Evolutionary conservation across 2,113 vertebrate genomes (phyloP), one percentile per base, ranked within the genome.

Genomic region (Oncorhynchus tshawytscha): DNA sequence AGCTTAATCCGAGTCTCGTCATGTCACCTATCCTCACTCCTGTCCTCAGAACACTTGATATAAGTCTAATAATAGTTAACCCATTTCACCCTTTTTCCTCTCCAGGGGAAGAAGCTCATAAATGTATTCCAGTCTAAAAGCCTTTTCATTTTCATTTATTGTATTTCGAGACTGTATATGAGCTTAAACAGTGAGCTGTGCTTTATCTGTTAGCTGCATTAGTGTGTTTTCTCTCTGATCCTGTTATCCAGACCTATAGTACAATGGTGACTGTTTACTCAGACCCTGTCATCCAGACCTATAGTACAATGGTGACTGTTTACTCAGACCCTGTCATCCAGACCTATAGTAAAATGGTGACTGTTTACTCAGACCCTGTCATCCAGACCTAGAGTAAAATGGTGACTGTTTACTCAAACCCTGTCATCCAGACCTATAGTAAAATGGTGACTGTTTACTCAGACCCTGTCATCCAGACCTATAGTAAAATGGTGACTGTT

Each of bases 121-220:
- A 73, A 45, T 48, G 29, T 72, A 59, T 57, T 72, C 24, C 29
- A 72, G 34, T 31, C 27, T 66, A 20, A 20, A 70, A 29, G 49
- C 51, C 72, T 68, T 79, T 48, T 70, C 5, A 57, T 80, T 67
- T 64, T 70, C 3, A 57, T 80, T 67, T 64, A 16, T 24, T 13
- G 27, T 64, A 5, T 51, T 75, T 29, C 25, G 20, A 64, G 77
- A 57, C 15, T 0, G 31, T 59, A 18, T 34, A 68, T 75, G 70
- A 57, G 25, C 48, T 72, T 71, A 72, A 66, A 76, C 25, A 9
- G 29, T 48, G 62, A 51, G 16, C 39, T 25, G 27, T 74, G n/a
- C 20, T 72, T 67, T 68, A 11, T 57, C 65, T 64, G 22, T 71
- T 67, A 48, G 22, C 3, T 66, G 34, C 51, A 71, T 75, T 15